A percentile compares a stretch with the other conserved stretches of the same genome.
These are phyloP conservation scores for Calephelis virginiensis DNA, from an alignment of 1,140 invertebrate genomes.

Conservation along the genomic window DNA sequence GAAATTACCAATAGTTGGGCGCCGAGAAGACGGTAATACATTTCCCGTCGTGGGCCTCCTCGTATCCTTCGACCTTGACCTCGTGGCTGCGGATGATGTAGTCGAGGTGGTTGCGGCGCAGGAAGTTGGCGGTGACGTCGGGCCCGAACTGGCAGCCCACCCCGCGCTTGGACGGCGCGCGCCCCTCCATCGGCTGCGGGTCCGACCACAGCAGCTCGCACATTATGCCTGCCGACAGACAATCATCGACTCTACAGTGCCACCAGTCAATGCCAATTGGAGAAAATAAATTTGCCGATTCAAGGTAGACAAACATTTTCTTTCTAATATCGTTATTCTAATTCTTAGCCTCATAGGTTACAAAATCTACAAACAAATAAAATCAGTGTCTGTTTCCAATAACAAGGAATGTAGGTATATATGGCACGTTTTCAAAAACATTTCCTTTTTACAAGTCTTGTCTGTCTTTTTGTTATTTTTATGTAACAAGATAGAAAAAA, in stretches of 20 bases:
- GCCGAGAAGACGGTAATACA: conserved; percentile 98
- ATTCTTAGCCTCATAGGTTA: no score
- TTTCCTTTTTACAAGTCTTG: no score
- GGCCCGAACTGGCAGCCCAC: conserved; percentile 99
- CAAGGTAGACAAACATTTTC: no score
- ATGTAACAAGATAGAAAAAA: no score
- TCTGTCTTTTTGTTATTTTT: no score
- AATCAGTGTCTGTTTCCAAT: no score
- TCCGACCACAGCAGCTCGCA: conserved; percentile 99
- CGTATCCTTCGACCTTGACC: conserved; percentile 98
- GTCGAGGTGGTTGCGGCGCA: conserved; percentile 91
- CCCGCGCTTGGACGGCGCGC: conserved; percentile 96
- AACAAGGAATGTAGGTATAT: no score
- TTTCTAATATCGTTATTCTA: no score
- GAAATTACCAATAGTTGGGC: conserved; percentile 97
- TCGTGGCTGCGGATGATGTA: conserved; percentile 98
- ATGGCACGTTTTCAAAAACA: no score
- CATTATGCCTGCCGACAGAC: conserved; percentile 87
- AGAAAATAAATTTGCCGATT: no score
- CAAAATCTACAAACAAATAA: no score
- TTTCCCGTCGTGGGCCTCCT: conserved; percentile 94
- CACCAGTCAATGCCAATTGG: no score
- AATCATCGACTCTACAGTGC: background rate
- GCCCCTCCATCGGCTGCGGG: conserved; percentile 92
- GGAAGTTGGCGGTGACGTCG: conserved; percentile 95